Evolutionary conservation across 2,797 vertebrate genomes (phyloP).

Genomic region (Oreochromis mossambicus): DNA sequence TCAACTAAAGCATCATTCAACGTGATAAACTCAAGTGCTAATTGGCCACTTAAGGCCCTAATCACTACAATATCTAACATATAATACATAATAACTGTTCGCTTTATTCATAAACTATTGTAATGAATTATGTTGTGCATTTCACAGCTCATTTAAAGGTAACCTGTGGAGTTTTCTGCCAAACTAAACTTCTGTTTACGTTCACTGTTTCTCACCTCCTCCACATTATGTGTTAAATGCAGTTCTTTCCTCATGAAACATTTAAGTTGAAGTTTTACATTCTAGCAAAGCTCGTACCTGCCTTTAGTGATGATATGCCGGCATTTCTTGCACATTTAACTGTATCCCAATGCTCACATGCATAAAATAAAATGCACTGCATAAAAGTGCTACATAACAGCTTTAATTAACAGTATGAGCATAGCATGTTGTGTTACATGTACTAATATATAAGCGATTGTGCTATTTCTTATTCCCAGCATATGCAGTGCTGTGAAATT

Average conservation of each 20-base stretch:
- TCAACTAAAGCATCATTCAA: slow-evolving; percentile 21
- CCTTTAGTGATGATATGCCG: neutral
- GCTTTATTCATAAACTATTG: neutral
- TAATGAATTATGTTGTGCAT: neutral
- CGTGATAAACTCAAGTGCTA: slow-evolving; percentile 15
- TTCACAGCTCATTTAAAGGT: neutral
- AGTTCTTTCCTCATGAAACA: neutral
- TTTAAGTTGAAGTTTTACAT: neutral
- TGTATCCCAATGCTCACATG: neutral
- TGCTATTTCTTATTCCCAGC: neutral
- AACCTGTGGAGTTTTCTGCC: neutral
- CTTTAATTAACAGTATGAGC: neutral
- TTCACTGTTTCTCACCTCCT: neutral
- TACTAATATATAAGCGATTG: neutral
- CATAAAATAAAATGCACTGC: neutral
- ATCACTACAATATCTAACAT: neutral
- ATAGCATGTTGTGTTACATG: neutral
- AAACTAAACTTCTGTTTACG: neutral
- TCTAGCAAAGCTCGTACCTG: neutral
- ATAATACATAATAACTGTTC: neutral
- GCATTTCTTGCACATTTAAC: neutral
- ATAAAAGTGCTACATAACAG: neutral
- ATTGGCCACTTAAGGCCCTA: slow-evolving; percentile 17
- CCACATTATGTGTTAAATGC: neutral
- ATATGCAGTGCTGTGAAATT: neutral